A percentile compares a stretch with the other conserved stretches of the same genome.
phyloP scores from a whole-genome alignment of 92 coral and sea anemone genomes.

The Isaurus tuberculatus region DNA sequence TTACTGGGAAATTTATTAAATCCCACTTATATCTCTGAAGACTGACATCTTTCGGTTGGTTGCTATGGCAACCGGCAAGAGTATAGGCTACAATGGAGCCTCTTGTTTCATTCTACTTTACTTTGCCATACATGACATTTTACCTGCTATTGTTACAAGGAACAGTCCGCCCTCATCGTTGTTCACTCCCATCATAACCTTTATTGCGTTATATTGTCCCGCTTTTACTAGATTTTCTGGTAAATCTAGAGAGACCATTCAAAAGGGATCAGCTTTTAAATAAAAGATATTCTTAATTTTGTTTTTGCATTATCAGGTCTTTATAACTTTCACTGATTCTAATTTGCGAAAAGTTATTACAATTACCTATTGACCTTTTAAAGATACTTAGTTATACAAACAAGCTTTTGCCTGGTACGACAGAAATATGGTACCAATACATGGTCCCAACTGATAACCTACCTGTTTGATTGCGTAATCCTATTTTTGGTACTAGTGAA shows the following conservation, averaged over 20 bases:
- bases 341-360: not conserved
- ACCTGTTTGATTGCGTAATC: not conserved
- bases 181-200: too few species aligned
- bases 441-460: not conserved
- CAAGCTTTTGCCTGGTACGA: not conserved
- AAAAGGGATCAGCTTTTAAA: too few species aligned
- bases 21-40: too few species aligned
- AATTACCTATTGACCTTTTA: not conserved
- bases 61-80: too few species aligned
- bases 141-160: too few species aligned
- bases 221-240: conserved; percentile 17
- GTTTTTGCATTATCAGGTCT: too few species aligned
- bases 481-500: not conserved
- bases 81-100: too few species aligned
- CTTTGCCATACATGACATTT: too few species aligned
- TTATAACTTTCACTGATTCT: not conserved
- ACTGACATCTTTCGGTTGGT: too few species aligned
- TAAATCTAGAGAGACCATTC: conserved; percentile 28
- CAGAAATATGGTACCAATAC: not conserved
- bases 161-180: conserved; percentile 24
- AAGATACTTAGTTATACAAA: not conserved
- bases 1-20: too few species aligned
- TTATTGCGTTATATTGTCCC: not conserved
- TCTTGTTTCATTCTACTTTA: too few species aligned
- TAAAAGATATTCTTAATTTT: too few species aligned